phyloP scores from a whole-genome alignment of 2,888 invertebrate species.

The Caenorhabditis angaria region DNA sequence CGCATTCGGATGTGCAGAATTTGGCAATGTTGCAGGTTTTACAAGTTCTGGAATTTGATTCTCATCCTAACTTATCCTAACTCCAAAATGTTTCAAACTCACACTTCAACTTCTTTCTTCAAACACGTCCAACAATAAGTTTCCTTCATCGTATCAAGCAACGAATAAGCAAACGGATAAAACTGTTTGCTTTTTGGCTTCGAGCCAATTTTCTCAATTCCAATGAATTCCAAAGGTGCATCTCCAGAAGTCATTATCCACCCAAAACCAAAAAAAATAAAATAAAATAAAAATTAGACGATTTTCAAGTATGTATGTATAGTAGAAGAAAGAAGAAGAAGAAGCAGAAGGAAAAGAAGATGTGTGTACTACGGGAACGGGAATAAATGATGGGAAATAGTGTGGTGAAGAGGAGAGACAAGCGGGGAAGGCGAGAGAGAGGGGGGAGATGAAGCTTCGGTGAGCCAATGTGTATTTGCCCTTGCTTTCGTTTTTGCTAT shows the following conservation, averaged over 20 bases:
- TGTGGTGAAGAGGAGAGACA: not conserved
- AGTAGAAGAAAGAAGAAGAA: constrained; percentile 3
- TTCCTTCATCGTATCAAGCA: constrained; percentile 35
- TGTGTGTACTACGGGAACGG: constrained; percentile 15
- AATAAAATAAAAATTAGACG: constrained; percentile 14
- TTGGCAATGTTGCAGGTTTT: constrained; percentile 60
- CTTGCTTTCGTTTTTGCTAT: not conserved
- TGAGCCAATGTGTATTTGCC: constrained; percentile 5
- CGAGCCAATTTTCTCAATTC: constrained; percentile 42
- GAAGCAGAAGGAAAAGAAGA: too few relatives aligned
- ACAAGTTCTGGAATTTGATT: constrained; percentile 54
- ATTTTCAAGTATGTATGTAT: not conserved
- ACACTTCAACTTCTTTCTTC: constrained; percentile 43
- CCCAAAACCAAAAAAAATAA: constrained; percentile 4
- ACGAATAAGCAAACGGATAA: constrained; percentile 72
- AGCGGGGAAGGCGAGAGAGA: not conserved
- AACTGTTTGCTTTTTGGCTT: constrained; percentile 54
- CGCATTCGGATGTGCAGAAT: constrained; percentile 67
- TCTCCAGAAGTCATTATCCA: constrained; percentile 33
- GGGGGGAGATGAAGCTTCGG: not conserved
- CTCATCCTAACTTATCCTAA: not conserved
- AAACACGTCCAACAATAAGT: constrained; percentile 71
- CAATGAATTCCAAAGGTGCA: constrained; percentile 38
- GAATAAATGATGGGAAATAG: not conserved
- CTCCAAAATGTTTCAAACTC: constrained; percentile 9